Evolutionary conservation across 37 sponge, comb jelly and placozoan species (phyloP), one percentile per base, ranked within the genome.

Genomic region (Spongia lamella): DNA sequence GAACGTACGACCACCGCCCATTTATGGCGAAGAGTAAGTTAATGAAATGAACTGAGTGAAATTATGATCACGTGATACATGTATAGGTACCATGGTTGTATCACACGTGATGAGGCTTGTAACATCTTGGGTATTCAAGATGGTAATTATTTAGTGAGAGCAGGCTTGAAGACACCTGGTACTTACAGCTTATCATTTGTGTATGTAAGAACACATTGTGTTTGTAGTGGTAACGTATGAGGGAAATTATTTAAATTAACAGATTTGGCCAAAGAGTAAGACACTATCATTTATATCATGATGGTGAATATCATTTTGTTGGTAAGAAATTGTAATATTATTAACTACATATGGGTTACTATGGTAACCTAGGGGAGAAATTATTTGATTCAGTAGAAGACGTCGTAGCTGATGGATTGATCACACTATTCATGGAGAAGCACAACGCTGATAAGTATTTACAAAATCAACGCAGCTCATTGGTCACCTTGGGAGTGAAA

Each of bases 1-100:
- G 88, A 27, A 73, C 7, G 37, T 56, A 20, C 78, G 78, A 35
- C 49, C 70, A 1, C 92, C 92, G 33, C 19, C 72, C 34, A 84
- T 61, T 64, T 91, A 87, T 80, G 92, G 92, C 73, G 35, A 65
- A 31, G 92, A 91, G 92, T 91, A 68, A 91, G 92, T 86, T 61
- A 22, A 61, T 61, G 43, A 27, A 17, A 17, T 50, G 1, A 24
- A 1, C 52, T 60, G 40, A 49, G 59, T 15, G 6, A 34, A 26
- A 27, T 14, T 7, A 11, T 50, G 7, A 70, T 22, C 20, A 25
- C 22, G 4, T 17, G 22, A n/a, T 34, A 36, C 40, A 49, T 20
- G 24, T 68, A 0, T 61, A 91, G 92, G 68, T 91, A 86, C 27
- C 92, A 91, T 68, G 92, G 92, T 6, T 62, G 72, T 58, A 87